Conservation (phyloP, 2,113 vertebrate genomes). For the Chelonoidis abingdonii region DNA sequence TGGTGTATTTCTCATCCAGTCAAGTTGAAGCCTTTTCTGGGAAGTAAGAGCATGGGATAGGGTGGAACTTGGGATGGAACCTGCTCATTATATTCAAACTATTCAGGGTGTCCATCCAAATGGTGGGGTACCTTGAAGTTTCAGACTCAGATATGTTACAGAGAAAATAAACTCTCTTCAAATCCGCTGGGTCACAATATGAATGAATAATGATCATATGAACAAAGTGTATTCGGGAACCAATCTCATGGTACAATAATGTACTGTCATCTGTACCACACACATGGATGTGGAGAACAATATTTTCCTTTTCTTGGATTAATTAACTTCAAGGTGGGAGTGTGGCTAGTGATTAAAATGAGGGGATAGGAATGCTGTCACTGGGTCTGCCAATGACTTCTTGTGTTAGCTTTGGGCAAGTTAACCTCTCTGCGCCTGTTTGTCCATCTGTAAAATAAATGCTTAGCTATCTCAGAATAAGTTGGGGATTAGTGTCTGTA, state of each 20-base stretch:
- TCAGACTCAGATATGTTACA: background rate
- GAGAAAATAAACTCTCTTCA: background rate
- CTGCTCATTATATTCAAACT: background rate
- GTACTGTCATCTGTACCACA: background rate
- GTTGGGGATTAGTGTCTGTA: background rate
- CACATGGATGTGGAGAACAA: fast-evolving
- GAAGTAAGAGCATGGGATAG: background rate
- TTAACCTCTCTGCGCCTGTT: background rate
- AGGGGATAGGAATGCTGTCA: background rate
- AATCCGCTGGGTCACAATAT: background rate
- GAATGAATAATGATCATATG: background rate
- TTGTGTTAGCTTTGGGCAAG: background rate
- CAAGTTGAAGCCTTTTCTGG: background rate
- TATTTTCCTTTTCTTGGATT: background rate
- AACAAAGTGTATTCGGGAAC: background rate
- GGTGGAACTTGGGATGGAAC: background rate
- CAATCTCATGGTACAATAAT: background rate
- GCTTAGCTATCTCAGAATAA: background rate
- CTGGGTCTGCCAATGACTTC: background rate
- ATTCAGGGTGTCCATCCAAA: background rate
- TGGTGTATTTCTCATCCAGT: background rate
- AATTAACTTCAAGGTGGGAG: background rate
- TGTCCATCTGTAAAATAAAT: background rate
- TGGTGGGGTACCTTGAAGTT: background rate
- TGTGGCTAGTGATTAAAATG: background rate